These are phyloP conservation scores for Percopsis omiscomaycus DNA, from an alignment of 2,797 vertebrate species.

Conservation along the genomic window DNA sequence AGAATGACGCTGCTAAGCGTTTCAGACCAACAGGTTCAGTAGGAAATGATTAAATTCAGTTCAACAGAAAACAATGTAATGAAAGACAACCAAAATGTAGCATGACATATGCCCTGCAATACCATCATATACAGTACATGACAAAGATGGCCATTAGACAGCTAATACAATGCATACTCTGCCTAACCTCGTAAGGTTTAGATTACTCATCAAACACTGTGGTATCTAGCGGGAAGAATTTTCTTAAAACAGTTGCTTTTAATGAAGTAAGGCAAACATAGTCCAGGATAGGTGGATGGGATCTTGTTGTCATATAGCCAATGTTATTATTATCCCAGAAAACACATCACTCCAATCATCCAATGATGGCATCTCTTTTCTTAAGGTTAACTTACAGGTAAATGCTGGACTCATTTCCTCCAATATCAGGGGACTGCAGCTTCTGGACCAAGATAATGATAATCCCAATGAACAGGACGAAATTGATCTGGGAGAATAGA, in stretches of 20 bases:
- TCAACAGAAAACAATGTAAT: background rate
- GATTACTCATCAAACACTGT: background rate
- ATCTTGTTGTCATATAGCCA: no score
- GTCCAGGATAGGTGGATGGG: no score
- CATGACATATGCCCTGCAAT: slow-evolving; percentile 10
- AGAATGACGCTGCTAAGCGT: slow-evolving; percentile 29
- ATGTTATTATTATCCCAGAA: no score
- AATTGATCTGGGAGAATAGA: slow-evolving; percentile 85
- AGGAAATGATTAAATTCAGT: no score
- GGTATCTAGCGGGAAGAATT: background rate
- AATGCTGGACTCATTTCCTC: slow-evolving; percentile 97
- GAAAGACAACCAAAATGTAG: background rate
- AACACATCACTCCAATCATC: no score
- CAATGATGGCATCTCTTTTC: no score
- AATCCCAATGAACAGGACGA: slow-evolving; percentile 95
- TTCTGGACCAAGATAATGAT: slow-evolving; percentile 99
- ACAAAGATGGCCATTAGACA: background rate
- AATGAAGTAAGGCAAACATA: no score
- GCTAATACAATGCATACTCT: background rate
- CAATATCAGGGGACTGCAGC: slow-evolving; percentile 95
- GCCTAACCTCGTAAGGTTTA: background rate
- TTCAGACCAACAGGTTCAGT: slow-evolving; percentile 40
- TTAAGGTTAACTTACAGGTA: slow-evolving; percentile 70
- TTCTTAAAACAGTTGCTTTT: background rate
- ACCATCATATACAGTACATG: background rate